phyloP scores from a whole-genome alignment of 2,888 invertebrate species.

The Heliconius cydno region DNA sequence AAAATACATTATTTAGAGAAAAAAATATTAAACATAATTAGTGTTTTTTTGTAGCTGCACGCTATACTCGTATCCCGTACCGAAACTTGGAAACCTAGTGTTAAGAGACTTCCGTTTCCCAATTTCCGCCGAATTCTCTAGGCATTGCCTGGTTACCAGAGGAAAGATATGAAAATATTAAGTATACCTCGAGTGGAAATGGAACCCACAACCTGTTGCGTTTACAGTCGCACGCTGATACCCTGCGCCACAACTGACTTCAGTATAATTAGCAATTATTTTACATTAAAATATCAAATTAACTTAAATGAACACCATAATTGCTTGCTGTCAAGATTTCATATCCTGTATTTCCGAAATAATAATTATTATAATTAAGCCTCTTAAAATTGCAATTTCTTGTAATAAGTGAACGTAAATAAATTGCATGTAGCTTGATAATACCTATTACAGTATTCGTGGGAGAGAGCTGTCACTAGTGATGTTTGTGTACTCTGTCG shows the following conservation, averaged over 20 bases:
- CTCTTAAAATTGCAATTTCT: constrained; percentile 2
- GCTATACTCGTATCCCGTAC: no score
- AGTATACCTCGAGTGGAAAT: no score
- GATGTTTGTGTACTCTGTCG: neutral
- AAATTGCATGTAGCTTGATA: neutral
- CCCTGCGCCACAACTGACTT: no score
- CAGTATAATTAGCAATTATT: neutral
- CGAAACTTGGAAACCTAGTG: no score
- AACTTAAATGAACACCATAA: constrained; percentile 3
- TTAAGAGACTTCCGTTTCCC: no score
- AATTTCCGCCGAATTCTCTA: no score
- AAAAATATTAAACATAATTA: neutral
- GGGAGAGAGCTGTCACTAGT: neutral
- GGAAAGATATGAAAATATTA: no score
- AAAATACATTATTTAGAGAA: neutral
- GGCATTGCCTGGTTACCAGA: no score
- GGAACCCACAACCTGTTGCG: no score
- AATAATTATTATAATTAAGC: neutral
- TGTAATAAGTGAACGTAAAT: constrained; percentile 7
- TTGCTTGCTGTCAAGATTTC: constrained; percentile 7
- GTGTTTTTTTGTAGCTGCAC: neutral
- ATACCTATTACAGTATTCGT: neutral
- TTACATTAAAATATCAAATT: neutral
- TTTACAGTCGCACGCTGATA: no score
- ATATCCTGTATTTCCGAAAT: constrained; percentile 17